Base-by-base conservation (phyloP, 1,140 invertebrate genomes). In the Cherax destructor region DNA sequence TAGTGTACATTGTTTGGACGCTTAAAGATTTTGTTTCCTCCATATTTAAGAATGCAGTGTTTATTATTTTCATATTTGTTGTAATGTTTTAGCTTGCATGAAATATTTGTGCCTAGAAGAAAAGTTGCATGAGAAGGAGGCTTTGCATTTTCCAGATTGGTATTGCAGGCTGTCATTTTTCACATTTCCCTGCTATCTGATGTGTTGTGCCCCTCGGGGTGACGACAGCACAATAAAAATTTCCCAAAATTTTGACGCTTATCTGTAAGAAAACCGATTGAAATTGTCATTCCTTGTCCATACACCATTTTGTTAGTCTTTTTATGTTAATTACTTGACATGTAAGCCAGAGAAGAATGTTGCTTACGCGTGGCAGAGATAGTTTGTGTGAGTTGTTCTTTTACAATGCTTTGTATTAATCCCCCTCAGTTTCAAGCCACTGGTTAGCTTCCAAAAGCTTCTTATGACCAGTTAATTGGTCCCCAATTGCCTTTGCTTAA, bases 181-280 rank as follows among this genome's bases (percentile, higher is more conserved):
- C 87, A 89, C 83, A 56, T 89, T 86, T 81, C 79, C 87, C 79
- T 61, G 77, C 87, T 89, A 89, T 89, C 87, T 83, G 87, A 52
- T 56, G 41, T 61, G 69, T 72, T 41, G 30, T 41, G 30, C 30
- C 47, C 69, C 69, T 74, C 69, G 24, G 47, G 16, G 61, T 72
- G 30, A 76, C 83, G 41, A 52, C 83, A 72, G 69, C 83, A 76
- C 83, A 86, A 86, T 52, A 56, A 81, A 81, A 56, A 10, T 4
- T 56, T 24, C 50, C 56, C 24, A 7, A 56, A 59, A 56, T 56
- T 72, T 72, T 30, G n/a, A 52, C 18, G 49, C 24, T 72, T 41
- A 65, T 49, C 21, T n/a, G 50, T 81, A 52, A 52, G 3, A n/a
- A 49, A 79, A 50, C 47, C 49, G 16, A 41, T 41, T 49, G 49